A percentile compares a stretch with the other conserved stretches of the same genome.
Conservation (phyloP, 2,888 invertebrate genomes). For the Papilio demoleus region DNA sequence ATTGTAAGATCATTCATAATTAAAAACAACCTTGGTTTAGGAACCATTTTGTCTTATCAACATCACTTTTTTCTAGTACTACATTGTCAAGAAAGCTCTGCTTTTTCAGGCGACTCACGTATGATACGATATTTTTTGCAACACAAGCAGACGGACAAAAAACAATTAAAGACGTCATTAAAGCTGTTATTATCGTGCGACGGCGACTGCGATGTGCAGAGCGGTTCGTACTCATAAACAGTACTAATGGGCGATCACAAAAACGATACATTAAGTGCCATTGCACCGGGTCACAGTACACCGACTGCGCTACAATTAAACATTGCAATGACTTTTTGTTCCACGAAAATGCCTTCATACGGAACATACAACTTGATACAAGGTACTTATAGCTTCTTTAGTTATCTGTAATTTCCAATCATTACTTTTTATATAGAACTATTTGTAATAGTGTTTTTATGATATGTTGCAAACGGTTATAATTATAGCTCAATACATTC, state of each 20-base stretch:
- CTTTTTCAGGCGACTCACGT: background rate
- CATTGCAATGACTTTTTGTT: constrained; percentile 19
- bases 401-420: constrained; percentile 40
- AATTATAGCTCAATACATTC: no score
- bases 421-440: no score
- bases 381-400: constrained; percentile 43
- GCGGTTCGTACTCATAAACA: constrained; percentile 60
- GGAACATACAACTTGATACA: constrained; percentile 32
- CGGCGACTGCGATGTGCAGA: constrained; percentile 53
- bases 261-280: constrained; percentile 61
- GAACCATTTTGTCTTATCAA: no score
- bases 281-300: constrained; percentile 67
- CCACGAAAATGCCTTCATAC: constrained; percentile 38
- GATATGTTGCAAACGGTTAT: no score
- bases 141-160: constrained; percentile 27
- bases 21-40: no score
- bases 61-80: background rate
- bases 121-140: background rate
- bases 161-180: constrained; percentile 38
- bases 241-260: constrained; percentile 58
- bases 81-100: no score
- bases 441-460: no score
- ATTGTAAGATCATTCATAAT: no score
- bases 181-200: constrained; percentile 44
- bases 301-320: constrained; percentile 52